Evolutionary conservation across 2,888 invertebrate species (phyloP).

Genomic region (Adelphocoris suturalis): DNA sequence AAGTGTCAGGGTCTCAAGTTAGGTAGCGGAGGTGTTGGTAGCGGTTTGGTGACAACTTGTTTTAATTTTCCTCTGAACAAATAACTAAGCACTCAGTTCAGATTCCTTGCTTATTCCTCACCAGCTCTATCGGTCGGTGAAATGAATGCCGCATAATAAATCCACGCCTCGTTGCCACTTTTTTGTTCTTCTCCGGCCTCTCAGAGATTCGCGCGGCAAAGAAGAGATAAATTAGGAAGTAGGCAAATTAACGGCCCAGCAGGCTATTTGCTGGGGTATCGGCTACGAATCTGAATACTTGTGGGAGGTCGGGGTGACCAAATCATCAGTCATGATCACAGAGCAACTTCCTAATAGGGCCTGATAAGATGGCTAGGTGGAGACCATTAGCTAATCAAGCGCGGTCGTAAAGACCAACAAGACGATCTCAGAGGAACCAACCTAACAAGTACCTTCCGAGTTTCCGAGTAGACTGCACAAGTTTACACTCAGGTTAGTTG

Average conservation of each 20-base stretch:
- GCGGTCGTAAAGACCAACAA: conserved; percentile 2
- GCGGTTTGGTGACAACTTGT: neutral
- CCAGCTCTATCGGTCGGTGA: neutral
- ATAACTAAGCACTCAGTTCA: neutral
- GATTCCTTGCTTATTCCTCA: neutral
- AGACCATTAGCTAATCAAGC: neutral
- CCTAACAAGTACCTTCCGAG: neutral
- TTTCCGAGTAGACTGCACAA: neutral
- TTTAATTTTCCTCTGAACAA: neutral
- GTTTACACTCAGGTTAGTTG: neutral
- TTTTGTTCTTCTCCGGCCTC: neutral
- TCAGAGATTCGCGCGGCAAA: conserved; percentile 9
- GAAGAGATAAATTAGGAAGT: conserved; percentile 37
- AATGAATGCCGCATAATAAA: conserved; percentile 44
- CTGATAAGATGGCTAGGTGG: conserved; percentile 18
- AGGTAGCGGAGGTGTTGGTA: no score
- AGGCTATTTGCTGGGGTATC: conserved; percentile 8
- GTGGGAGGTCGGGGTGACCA: neutral
- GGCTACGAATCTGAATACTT: conserved; percentile 7
- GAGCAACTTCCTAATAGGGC: neutral
- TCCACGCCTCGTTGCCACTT: conserved; percentile 22
- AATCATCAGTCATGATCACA: conserved; percentile 36
- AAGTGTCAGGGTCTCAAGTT: no score
- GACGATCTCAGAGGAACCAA: neutral
- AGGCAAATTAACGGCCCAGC: conserved; percentile 33